These are phyloP conservation scores for Stegodyphus dumicola DNA, from an alignment of 1,140 invertebrate species.

Conservation along the genomic window DNA sequence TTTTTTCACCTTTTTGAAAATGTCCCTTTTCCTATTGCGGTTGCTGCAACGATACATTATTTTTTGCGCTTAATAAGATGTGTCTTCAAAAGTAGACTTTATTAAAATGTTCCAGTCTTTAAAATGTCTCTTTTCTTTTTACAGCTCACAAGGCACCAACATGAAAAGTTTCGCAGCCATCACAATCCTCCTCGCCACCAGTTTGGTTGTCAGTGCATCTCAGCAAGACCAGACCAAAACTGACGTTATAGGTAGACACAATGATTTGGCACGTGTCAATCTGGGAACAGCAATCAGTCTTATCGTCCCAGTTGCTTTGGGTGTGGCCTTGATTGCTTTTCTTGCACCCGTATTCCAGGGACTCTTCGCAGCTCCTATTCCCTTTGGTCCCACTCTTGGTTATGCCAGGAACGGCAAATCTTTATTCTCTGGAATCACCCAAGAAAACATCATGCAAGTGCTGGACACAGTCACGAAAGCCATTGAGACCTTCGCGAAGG, in stretches of 20 bases:
- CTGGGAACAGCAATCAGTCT: slow-evolving; percentile 47
- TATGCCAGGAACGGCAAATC: slow-evolving; percentile 49
- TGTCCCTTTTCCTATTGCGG: no score
- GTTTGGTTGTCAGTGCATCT: background rate
- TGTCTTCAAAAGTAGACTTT: no score
- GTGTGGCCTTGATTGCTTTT: slow-evolving; percentile 29
- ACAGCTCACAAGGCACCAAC: background rate
- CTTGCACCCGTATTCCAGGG: slow-evolving; percentile 38
- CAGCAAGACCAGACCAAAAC: background rate
- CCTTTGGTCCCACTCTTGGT: slow-evolving; percentile 25
- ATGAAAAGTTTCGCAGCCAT: slow-evolving; percentile 10
- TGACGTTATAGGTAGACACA: slow-evolving; percentile 25
- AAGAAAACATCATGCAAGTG: slow-evolving; percentile 33
- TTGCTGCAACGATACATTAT: no score
- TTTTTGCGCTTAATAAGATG: no score
- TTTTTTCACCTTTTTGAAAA: no score
- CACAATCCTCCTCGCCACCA: background rate
- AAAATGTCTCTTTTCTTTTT: background rate
- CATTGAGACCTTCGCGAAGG: slow-evolving; percentile 27
- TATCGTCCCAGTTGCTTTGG: slow-evolving; percentile 41
- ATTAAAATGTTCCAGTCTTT: no score
- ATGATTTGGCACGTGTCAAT: slow-evolving; percentile 28
- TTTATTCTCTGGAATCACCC: slow-evolving; percentile 47
- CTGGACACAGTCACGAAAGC: slow-evolving; percentile 49
- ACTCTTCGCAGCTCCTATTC: slow-evolving; percentile 43